Conservation (phyloP, 1,140 invertebrate genomes). For the Pseudomyrmex flavicornis region DNA sequence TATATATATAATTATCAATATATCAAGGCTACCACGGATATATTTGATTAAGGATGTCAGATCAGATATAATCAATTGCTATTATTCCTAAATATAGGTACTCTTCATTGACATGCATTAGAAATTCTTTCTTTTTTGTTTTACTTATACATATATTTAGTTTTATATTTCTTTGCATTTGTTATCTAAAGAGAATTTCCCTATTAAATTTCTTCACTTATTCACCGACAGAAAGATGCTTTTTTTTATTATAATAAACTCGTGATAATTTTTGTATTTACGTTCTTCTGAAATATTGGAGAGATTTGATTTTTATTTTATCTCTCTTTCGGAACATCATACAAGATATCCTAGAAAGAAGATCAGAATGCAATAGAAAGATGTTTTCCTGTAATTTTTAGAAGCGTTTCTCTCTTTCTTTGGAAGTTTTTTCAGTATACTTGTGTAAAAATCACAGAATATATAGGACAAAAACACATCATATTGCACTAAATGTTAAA, state of each 20-base stretch:
- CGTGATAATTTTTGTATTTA: conserved; percentile 20
- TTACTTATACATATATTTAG: background rate
- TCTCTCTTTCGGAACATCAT: background rate
- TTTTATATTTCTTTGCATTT: background rate
- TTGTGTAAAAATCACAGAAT: too few relatives aligned
- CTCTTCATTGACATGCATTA: conserved; percentile 18
- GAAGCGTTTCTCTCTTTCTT: too few relatives aligned
- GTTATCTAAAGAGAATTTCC: conserved; percentile 14
- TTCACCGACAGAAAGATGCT: conserved; percentile 20
- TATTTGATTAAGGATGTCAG: conserved; percentile 28
- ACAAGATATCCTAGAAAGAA: conserved; percentile 41
- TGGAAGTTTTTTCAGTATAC: too few relatives aligned
- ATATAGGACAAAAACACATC: too few relatives aligned
- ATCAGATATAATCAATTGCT: conserved; percentile 33
- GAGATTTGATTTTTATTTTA: background rate
- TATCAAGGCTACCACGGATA: conserved; percentile 34
- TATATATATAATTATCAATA: conserved; percentile 3
- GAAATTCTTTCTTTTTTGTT: conserved; percentile 13
- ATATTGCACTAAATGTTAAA: background rate
- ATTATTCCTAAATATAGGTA: conserved; percentile 5
- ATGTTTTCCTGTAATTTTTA: conserved; percentile 8
- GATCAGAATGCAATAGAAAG: background rate
- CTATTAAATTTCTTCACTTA: conserved; percentile 47
- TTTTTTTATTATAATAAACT: background rate
- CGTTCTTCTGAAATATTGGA: background rate